Percentiles rank a stretch among this genome's conserved stretches.
Conservation (phyloP, 1,140 invertebrate genomes). For the Ctenoplectra terminalis region DNA sequence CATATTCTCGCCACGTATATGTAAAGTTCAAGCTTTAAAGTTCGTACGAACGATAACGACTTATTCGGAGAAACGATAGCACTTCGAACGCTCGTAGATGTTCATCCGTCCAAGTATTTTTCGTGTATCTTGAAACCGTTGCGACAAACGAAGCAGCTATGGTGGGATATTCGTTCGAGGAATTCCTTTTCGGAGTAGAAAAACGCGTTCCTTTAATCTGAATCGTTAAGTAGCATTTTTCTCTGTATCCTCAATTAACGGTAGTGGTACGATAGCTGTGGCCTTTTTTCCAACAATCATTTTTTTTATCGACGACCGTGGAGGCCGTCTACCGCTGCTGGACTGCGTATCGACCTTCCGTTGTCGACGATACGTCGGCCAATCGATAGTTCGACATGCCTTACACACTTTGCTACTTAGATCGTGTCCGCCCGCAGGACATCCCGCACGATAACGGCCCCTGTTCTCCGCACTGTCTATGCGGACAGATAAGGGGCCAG, state of each 20-base stretch:
- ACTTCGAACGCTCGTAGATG: no score
- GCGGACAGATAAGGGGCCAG: constrained; percentile 55
- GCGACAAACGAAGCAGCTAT: neutral
- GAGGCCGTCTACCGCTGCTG: constrained; percentile 20
- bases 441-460: constrained; percentile 71
- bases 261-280: constrained; percentile 19
- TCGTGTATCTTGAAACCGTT: neutral
- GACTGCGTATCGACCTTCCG: constrained; percentile 56
- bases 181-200: constrained; percentile 25
- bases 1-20: neutral
- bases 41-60: neutral
- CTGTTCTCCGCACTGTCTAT: constrained; percentile 42
- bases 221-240: constrained; percentile 34
- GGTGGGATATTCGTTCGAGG: neutral
- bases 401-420: constrained; percentile 78
- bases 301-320: constrained; percentile 41
- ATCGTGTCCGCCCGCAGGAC: constrained; percentile 64
- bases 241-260: constrained; percentile 42
- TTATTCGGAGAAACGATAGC: neutral
- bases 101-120: neutral
- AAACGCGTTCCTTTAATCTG: constrained; percentile 34
- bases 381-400: constrained; percentile 70
- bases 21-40: neutral
- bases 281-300: constrained; percentile 24
- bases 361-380: constrained; percentile 65